phyloP scores from a whole-genome alignment of 2,888 invertebrate species.

The Thymelicus acteon region DNA sequence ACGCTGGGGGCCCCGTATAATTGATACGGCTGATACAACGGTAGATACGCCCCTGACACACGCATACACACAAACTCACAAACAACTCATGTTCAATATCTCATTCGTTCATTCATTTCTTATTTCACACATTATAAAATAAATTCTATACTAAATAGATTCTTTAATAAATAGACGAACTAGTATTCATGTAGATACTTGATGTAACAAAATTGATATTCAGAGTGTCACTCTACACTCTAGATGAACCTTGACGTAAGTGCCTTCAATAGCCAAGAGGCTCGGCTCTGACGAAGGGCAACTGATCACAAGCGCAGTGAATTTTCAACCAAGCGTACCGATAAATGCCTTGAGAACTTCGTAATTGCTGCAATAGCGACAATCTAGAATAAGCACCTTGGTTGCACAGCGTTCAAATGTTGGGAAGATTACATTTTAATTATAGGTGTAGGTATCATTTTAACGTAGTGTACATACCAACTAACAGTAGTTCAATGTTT shows the following conservation, averaged over 20 bases:
- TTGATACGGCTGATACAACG: too few species aligned
- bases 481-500: neutral
- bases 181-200: slow-evolving; percentile 22
- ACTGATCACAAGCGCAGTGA: slow-evolving; percentile 13
- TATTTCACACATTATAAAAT: too few species aligned
- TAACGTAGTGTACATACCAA: neutral
- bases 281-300: slow-evolving; percentile 23
- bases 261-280: slow-evolving; percentile 15
- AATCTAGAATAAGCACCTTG: neutral
- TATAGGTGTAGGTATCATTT: neutral
- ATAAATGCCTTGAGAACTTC: slow-evolving; percentile 11
- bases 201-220: slow-evolving; percentile 35
- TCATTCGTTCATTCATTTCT: too few species aligned
- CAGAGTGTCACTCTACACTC: slow-evolving; percentile 23
- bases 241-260: slow-evolving; percentile 22
- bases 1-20: too few species aligned
- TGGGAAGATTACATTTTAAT: neutral
- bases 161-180: neutral
- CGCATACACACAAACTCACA: too few species aligned
- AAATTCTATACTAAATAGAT: too few species aligned
- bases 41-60: too few species aligned
- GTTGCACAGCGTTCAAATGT: neutral
- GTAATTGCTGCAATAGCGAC: slow-evolving; percentile 3
- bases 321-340: neutral
- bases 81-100: too few species aligned